phyloP scores from a whole-genome alignment of 1,140 invertebrate species.

The Eumeta japonica region DNA sequence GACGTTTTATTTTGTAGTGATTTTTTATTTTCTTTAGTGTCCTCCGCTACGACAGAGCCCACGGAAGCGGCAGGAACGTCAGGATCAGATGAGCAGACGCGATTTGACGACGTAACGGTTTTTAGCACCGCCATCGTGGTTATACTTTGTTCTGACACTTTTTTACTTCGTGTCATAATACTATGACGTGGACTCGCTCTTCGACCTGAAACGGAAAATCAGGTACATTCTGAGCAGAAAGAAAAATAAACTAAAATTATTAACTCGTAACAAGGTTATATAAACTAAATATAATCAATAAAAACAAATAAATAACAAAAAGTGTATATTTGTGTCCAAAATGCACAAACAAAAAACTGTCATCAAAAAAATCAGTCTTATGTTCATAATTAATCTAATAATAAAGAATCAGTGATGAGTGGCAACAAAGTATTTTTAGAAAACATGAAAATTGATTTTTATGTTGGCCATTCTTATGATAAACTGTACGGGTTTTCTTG shows the following conservation, averaged over 20 bases:
- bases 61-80: conserved; percentile 2
- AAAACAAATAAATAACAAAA: conserved; percentile 13
- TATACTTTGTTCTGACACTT: conserved; percentile 28
- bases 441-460: too few relatives aligned
- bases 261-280: too few relatives aligned
- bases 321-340: too few relatives aligned
- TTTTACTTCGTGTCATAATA: conserved; percentile 46
- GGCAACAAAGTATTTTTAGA: too few relatives aligned
- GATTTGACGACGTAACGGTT: conserved; percentile 21
- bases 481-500: too few relatives aligned
- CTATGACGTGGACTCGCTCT: conserved; percentile 28
- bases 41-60: conserved; percentile 14
- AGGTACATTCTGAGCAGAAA: conserved; percentile 9
- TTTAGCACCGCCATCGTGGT: conserved; percentile 41
- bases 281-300: too few relatives aligned
- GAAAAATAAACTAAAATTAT: conserved; percentile 9
- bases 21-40: conserved; percentile 32
- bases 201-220: conserved; percentile 38
- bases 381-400: too few relatives aligned
- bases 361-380: too few relatives aligned
- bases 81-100: not conserved
- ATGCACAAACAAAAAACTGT: too few relatives aligned
- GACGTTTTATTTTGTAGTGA: too few relatives aligned
- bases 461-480: too few relatives aligned
- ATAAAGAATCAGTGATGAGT: too few relatives aligned